Evolutionary conservation across 2,113 vertebrate genomes (phyloP).

Genomic region (Oncorhynchus kisutch): DNA sequence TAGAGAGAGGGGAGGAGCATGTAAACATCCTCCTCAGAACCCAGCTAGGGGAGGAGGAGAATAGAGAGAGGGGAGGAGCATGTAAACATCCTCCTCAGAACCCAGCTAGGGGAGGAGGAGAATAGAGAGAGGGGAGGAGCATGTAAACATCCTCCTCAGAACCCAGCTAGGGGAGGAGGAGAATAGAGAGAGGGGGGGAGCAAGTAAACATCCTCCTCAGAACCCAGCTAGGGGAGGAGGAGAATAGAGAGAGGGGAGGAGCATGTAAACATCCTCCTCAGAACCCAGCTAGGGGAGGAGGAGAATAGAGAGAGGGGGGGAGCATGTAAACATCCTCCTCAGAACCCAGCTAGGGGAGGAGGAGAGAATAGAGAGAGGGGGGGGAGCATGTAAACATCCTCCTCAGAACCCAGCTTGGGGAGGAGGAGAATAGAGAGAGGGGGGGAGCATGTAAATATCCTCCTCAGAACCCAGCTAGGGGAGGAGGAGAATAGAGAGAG

Average conservation of each 20-base stretch:
- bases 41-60: constrained; percentile 33
- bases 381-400: constrained; percentile 51
- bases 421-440: constrained; percentile 46
- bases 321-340: constrained; percentile 52
- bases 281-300: constrained; percentile 27
- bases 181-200: constrained; percentile 39
- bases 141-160: constrained; percentile 55
- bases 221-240: constrained; percentile 27
- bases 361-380: constrained; percentile 47
- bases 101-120: constrained; percentile 27
- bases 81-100: constrained; percentile 55
- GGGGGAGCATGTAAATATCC: constrained; percentile 51
- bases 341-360: constrained; percentile 27
- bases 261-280: constrained; percentile 53
- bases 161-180: constrained; percentile 28
- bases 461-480: constrained; percentile 25
- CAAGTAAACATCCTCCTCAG: constrained; percentile 54
- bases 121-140: constrained; percentile 37
- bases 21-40: constrained; percentile 53
- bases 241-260: constrained; percentile 39
- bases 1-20: constrained; percentile 36
- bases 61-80: constrained; percentile 34
- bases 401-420: constrained; percentile 25
- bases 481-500: constrained; percentile 46
- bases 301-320: constrained; percentile 42